Conservation (phyloP, 2,113 vertebrate species). For the Myanophis thanlyinensis region DNA sequence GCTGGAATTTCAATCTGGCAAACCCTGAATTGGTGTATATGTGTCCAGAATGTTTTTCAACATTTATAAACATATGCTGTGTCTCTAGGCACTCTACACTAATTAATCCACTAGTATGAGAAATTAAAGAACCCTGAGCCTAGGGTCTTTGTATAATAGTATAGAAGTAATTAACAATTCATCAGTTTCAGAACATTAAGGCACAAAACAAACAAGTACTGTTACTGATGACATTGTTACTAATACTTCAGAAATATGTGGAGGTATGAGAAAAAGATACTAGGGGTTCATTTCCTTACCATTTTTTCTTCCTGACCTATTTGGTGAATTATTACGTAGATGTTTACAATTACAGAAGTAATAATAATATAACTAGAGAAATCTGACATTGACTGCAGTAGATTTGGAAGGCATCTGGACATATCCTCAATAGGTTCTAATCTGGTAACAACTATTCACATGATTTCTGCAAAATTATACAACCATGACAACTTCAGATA, state of each 20-base stretch:
- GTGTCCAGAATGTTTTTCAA: conserved; percentile 25
- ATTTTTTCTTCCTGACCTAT: conserved; percentile 7
- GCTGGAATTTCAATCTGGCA: conserved; percentile 20
- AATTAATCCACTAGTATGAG: conserved; percentile 35
- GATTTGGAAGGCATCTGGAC: not conserved
- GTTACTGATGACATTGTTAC: not conserved
- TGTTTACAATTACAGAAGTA: not conserved
- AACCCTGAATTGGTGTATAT: not conserved
- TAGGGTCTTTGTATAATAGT: conserved; percentile 22
- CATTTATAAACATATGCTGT: not conserved
- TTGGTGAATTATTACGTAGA: not conserved
- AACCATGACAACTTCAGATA: not conserved
- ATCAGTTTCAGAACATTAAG: conserved; percentile 17
- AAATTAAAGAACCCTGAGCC: conserved; percentile 35
- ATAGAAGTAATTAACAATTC: conserved; percentile 22
- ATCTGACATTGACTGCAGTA: not conserved
- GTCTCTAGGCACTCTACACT: conserved; percentile 31
- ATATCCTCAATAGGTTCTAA: not conserved
- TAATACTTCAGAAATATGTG: not conserved
- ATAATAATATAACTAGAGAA: not conserved
- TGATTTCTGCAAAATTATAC: not conserved
- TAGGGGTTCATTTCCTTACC: not conserved
- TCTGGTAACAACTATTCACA: not conserved
- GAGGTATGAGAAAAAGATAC: not conserved
- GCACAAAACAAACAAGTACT: not conserved